phyloP scores from a whole-genome alignment of 2,113 vertebrate genomes.

The Myotis davidii region DNA sequence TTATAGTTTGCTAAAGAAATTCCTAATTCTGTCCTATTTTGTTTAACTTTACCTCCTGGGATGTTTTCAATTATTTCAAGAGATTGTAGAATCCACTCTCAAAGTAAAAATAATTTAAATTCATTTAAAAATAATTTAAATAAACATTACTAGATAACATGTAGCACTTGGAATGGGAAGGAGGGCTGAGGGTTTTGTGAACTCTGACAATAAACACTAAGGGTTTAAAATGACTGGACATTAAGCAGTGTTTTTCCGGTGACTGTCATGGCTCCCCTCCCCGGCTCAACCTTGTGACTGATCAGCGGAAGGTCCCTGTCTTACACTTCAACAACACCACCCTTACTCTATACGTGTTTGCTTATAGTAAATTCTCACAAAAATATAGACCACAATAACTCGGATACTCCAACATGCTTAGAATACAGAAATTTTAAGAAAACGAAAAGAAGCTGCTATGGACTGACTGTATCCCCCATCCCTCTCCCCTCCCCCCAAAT shows the following conservation, averaged over 20 bases:
- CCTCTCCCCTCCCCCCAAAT: neutral
- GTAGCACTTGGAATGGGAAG: neutral
- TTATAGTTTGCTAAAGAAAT: constrained; percentile 42
- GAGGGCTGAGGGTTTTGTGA: neutral
- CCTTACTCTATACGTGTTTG: neutral
- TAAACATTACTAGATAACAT: neutral
- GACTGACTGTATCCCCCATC: neutral
- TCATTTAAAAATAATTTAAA: constrained; percentile 31
- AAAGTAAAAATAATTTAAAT: constrained; percentile 39
- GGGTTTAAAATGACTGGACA: neutral
- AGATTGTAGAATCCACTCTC: neutral
- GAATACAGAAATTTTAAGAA: neutral
- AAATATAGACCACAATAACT: neutral
- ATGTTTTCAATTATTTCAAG: constrained; percentile 10
- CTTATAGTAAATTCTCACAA: neutral
- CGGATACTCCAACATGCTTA: neutral
- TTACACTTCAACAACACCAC: neutral
- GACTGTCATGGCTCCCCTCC: too few species aligned
- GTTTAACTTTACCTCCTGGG: constrained; percentile 52
- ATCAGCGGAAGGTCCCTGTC: neutral
- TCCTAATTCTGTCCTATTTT: constrained; percentile 28
- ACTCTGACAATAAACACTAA: neutral
- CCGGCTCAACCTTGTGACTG: neutral
- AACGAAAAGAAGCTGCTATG: neutral
- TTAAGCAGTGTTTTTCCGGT: neutral